These are phyloP conservation scores for Mythimna ferrago DNA, from an alignment of 2,888 invertebrate species.

Conservation along the genomic window DNA sequence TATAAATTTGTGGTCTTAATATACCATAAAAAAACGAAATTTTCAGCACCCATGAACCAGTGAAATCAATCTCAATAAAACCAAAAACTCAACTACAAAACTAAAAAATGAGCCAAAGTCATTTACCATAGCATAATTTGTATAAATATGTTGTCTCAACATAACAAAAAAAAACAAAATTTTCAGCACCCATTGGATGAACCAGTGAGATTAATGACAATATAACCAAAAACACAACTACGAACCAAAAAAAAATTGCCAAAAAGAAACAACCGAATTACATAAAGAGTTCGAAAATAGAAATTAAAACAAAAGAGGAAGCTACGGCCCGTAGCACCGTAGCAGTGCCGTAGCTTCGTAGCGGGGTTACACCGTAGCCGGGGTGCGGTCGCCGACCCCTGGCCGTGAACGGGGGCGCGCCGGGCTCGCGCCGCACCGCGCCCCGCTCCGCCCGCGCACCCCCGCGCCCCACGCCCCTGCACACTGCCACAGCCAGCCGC, in stretches of 20 bases:
- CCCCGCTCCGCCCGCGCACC: conserved; percentile 46
- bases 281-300: conserved; percentile 58
- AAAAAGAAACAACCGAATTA: conserved; percentile 76
- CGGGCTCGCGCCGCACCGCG: conserved; percentile 72
- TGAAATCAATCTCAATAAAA: neutral
- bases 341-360: conserved; percentile 79
- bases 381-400: conserved; percentile 90
- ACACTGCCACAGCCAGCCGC: conserved; percentile 59
- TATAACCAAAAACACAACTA: conserved; percentile 24
- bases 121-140: neutral
- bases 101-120: conserved; percentile 36
- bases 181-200: neutral
- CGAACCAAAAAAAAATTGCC: conserved; percentile 74
- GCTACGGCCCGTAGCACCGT: conserved; percentile 84
- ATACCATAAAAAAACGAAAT: neutral
- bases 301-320: conserved; percentile 84
- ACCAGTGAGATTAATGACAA: neutral
- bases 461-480: conserved; percentile 52
- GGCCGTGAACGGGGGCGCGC: conserved; percentile 90
- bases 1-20: no score
- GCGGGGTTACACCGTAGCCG: conserved; percentile 88
- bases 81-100: conserved; percentile 29
- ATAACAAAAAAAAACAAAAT: neutral
- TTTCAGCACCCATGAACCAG: neutral
- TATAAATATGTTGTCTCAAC: no score